Conservation (phyloP, 2,797 vertebrate genomes). For the Lepus townsendii region DNA sequence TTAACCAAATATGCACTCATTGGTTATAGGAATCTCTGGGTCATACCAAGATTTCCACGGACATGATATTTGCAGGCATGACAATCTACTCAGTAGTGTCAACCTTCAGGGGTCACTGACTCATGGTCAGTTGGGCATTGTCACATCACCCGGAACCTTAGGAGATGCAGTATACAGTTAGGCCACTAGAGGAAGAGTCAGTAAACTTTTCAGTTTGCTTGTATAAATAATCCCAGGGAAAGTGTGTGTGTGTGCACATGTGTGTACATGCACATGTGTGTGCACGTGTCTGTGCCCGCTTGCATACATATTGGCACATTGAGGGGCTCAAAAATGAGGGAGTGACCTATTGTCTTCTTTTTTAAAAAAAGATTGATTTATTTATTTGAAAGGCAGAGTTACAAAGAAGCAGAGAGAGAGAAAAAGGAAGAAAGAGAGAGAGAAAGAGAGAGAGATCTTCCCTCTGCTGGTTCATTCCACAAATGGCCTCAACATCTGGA, state of each 20-base stretch:
- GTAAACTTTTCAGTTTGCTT: not conserved
- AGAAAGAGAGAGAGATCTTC: too few relatives aligned
- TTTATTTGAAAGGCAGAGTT: too few relatives aligned
- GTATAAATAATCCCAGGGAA: not conserved
- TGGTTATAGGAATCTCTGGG: not conserved
- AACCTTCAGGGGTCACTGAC: not conserved
- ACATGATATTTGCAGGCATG: not conserved
- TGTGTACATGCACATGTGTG: not conserved
- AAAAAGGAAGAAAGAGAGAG: too few relatives aligned
- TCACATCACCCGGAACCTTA: rapidly evolving
- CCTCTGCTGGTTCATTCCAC: too few relatives aligned
- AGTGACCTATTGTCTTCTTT: too few relatives aligned
- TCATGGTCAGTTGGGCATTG: not conserved
- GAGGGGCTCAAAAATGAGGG: too few relatives aligned
- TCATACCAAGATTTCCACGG: not conserved
- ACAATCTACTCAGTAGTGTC: not conserved
- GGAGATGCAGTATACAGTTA: not conserved
- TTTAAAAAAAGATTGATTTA: too few relatives aligned
- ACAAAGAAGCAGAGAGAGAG: too few relatives aligned
- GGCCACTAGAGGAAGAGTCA: not conserved
- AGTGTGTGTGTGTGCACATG: not conserved
- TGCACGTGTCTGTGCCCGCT: too few relatives aligned
- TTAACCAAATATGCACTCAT: not conserved
- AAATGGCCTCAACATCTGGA: too few relatives aligned
- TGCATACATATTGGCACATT: too few relatives aligned